These are phyloP conservation scores for Danionella dracula DNA, from an alignment of 2,797 vertebrate genomes.

Conservation along the genomic window DNA sequence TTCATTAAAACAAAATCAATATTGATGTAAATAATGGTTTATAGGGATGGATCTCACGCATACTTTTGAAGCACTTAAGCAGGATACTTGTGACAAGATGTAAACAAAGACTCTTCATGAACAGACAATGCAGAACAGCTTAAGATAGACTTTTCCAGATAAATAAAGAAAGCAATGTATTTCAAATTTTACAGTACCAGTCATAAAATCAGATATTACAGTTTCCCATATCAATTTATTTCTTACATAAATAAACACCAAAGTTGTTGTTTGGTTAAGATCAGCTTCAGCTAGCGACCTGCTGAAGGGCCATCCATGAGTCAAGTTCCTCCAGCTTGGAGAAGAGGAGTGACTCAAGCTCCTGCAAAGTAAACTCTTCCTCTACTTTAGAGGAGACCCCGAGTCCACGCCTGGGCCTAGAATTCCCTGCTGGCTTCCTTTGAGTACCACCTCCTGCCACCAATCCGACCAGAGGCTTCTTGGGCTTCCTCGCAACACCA, in stretches of 20 bases:
- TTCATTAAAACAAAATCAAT: neutral
- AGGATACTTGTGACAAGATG: neutral
- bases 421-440: conserved; percentile 47
- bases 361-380: conserved; percentile 45
- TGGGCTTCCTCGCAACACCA: conserved; percentile 71
- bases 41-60: neutral
- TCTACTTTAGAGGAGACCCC: conserved; percentile 50
- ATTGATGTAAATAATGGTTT: neutral
- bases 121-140: neutral
- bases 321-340: conserved; percentile 67
- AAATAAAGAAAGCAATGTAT: neutral
- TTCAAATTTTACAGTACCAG: neutral
- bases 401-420: conserved; percentile 58
- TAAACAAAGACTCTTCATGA: conserved; percentile 5
- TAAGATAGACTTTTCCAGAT: neutral
- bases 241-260: neutral
- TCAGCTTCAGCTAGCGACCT: conserved; percentile 45
- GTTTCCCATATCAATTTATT: neutral
- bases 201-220: neutral
- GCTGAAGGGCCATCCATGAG: conserved; percentile 58
- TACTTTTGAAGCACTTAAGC: neutral
- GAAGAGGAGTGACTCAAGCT: conserved; percentile 68
- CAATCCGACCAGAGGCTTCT: conserved; percentile 56
- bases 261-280: neutral
- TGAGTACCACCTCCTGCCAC: conserved; percentile 5